A percentile compares a stretch with the other conserved stretches of the same genome.
Conservation (phyloP, 64 coral and sea anemone species). For the Pocillopora verrucosa region DNA sequence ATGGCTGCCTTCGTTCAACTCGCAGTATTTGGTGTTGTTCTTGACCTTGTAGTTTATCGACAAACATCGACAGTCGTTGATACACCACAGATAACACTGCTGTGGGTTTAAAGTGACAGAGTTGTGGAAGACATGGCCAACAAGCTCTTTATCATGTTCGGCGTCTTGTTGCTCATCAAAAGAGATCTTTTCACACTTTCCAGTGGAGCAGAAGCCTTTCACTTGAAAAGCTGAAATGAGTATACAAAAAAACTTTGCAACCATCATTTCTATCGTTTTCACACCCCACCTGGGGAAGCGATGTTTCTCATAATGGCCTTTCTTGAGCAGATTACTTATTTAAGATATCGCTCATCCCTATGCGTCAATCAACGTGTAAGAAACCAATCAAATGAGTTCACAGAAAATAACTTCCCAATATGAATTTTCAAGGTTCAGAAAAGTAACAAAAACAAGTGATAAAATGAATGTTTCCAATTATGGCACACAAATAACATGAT, state of each 20-base stretch:
- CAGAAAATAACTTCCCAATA: no score
- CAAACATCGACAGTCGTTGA: slow-evolving; percentile 15
- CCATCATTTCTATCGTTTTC: background rate
- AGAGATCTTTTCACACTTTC: background rate
- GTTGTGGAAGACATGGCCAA: slow-evolving; percentile 8
- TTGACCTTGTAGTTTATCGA: slow-evolving; percentile 14
- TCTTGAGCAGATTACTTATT: no score
- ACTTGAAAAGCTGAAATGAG: background rate
- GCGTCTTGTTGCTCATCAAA: background rate
- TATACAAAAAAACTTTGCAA: background rate
- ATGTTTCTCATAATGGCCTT: background rate
- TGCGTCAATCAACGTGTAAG: no score
- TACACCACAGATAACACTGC: background rate
- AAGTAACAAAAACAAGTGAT: no score
- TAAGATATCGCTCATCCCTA: no score
- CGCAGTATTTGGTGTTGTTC: background rate
- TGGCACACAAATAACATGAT: no score
- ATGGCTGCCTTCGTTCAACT: slow-evolving; percentile 1
- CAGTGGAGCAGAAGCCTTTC: background rate
- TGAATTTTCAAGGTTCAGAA: no score
- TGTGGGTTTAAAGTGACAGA: slow-evolving; percentile 18
- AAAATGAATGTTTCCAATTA: no score
- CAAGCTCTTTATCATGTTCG: background rate
- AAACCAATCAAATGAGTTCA: no score
- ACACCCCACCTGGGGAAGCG: background rate